Base-by-base conservation (phyloP, 2,113 vertebrate genomes). In the Podarcis muralis region DNA sequence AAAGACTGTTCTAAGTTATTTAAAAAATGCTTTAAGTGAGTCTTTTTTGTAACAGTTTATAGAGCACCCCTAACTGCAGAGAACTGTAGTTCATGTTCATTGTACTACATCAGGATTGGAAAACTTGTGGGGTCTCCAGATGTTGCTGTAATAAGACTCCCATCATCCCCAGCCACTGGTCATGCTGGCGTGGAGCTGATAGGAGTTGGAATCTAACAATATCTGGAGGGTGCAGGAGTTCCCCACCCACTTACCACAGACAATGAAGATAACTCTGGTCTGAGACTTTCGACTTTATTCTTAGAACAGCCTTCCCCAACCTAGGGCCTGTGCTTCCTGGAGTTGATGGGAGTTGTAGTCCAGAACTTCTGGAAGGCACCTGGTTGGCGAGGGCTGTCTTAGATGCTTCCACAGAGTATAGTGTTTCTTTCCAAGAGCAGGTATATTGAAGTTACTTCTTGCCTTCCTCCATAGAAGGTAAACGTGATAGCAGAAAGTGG, bases 1-100 rank as follows among this genome's bases (percentile, higher is more conserved):
- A 92, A 43, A 25, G 95, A 95, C 43, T 95, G 96, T 96, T 95
- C 95, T 96, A 96, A 95, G 95, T 94, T 68, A 68, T 96, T 96
- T 97, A 94, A 93, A 96, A 97, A 97, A 91, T 77, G 78, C 87
- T 96, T 94, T 95, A 91, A 93, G 89, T 92, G 95, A 92, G 89
- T 95, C 95, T 96, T 96, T 96, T 97, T 96, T 95, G 83, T 93
- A 89, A 92, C 15, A 35, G 11, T 93, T 95, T 95, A 88, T 94
- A 91, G 94, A 87, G 84, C 71, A 53, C 59, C 40, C 85, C 37
- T 93, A 86, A 30, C 87, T 76, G 57, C 57, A 62, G 87, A 37
- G 69, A 65, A 69, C 91, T 78, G 48, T 93, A 88, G 88, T 83
- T 79, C 2, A 0, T 7, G 15, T 9, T 81, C 7, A 30, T 57